Base-by-base conservation (phyloP, 64 coral and sea anemone genomes). In the Montipora foliosa region DNA sequence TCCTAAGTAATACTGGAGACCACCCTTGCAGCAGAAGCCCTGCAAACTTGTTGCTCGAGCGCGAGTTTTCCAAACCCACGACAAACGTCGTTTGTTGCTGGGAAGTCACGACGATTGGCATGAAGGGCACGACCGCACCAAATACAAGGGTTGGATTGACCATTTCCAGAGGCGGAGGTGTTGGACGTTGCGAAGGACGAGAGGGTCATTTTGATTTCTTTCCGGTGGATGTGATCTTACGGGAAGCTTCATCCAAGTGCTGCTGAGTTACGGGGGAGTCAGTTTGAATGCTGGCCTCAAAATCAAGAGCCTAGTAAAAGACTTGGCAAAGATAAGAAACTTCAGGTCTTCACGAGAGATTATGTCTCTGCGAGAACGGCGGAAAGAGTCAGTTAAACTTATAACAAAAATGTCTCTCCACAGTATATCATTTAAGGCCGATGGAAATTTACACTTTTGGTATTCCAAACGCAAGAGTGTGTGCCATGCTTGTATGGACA, bases 381-480 rank as follows among this genome's bases (percentile, higher is more conserved):
- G 84, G 67, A 93, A 93, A n/a, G n/a, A n/a, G n/a, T n/a, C n/a
- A 29, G 67, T 93, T 52, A 93, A 60, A 14, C 91, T 85, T 61
- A 87, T 93, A 12, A 87, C 74, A 67, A 88, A 93, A 80, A 89
- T 89, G 55, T 94, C 92, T 68, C 92, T 59, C 82, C 89, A 77
- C 11, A 88, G 76, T 9, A 83, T 76, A 44, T 88, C 92, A 37
- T 29, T 85, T 20, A 73, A 85, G 8, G 84, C 84, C 53, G 84
- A 62, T 71, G 84, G 84, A 73, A 94, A 88, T 44, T 94, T 55
- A 37, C 76, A 88, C 75, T 93, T 94, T 55, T 87, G 81, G 55
- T 93, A 81, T n/a, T 93, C 49, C 44, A 81, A 52, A 11, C 84
- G 49, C 20, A 93, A 83, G 11, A 16, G 25, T 17, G 83, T 93